Evolutionary conservation across 1,140 invertebrate species (phyloP).

Genomic region (Tetragnatha versicolor): DNA sequence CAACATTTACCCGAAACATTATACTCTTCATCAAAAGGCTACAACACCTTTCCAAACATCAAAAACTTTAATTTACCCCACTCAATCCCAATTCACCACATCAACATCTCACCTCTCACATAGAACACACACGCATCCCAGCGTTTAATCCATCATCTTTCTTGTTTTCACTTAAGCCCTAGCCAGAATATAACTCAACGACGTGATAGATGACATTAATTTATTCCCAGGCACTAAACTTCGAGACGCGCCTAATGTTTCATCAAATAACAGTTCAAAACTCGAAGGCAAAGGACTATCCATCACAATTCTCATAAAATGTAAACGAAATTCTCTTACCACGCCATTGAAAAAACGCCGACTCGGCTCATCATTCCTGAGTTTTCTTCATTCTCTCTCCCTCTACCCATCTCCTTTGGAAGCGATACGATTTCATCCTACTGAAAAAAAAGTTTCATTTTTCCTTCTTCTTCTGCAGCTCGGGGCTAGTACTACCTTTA

Average conservation of each 20-base stretch:
- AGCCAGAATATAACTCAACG: no score
- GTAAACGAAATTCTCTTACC: conserved; percentile 12
- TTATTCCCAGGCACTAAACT: neutral
- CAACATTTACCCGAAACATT: no score
- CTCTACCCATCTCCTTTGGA: neutral
- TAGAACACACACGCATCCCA: no score
- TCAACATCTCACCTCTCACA: no score
- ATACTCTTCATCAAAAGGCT: no score
- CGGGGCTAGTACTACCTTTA: conserved; percentile 30
- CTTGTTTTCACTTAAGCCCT: no score
- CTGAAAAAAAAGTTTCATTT: conserved; percentile 18
- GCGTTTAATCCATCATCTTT: no score
- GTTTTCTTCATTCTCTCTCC: conserved; percentile 19
- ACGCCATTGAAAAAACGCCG: neutral
- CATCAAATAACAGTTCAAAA: neutral
- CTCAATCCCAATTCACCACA: no score
- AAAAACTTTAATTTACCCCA: no score
- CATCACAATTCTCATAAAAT: conserved; percentile 31
- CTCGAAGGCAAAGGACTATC: neutral
- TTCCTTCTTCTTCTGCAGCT: neutral
- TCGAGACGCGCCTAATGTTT: neutral
- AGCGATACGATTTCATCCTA: conserved; percentile 35
- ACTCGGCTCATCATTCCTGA: conserved; percentile 27
- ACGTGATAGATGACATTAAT: neutral
- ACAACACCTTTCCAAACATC: no score